phyloP scores from a whole-genome alignment of 2,113 vertebrate genomes.

The Chrysemys picta region DNA sequence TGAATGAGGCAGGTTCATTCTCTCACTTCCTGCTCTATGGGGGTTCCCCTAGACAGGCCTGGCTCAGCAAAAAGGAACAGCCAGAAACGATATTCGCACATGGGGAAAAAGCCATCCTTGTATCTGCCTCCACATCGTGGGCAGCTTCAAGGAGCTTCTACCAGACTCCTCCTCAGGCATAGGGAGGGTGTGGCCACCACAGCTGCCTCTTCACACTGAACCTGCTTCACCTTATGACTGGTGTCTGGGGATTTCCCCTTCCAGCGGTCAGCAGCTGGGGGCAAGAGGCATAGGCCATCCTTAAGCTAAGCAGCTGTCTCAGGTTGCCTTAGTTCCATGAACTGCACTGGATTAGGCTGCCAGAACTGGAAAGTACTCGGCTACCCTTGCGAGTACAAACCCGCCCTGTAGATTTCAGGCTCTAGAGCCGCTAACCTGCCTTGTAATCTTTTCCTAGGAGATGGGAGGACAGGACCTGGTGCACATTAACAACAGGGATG shows the following conservation, averaged over 20 bases:
- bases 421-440: neutral
- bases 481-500: neutral
- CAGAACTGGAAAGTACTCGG: neutral
- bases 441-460: fast-evolving
- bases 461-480: neutral
- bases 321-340: neutral
- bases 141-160: neutral
- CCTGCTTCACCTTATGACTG: neutral
- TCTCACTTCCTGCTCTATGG: neutral
- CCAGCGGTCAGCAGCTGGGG: neutral
- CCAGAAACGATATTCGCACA: neutral
- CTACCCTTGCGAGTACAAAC: neutral
- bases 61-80: neutral
- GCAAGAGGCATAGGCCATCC: neutral
- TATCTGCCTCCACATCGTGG: neutral
- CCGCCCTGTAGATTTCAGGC: neutral
- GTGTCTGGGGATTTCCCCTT: neutral
- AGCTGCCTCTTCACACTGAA: neutral
- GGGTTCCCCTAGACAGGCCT: neutral
- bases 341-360: neutral
- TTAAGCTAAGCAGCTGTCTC: neutral
- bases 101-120: neutral
- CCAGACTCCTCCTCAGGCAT: neutral
- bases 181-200: neutral
- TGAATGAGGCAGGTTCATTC: too few relatives aligned